Base-by-base conservation (phyloP, 2,888 invertebrate genomes). In the Dasysyrphus albostriatus region DNA sequence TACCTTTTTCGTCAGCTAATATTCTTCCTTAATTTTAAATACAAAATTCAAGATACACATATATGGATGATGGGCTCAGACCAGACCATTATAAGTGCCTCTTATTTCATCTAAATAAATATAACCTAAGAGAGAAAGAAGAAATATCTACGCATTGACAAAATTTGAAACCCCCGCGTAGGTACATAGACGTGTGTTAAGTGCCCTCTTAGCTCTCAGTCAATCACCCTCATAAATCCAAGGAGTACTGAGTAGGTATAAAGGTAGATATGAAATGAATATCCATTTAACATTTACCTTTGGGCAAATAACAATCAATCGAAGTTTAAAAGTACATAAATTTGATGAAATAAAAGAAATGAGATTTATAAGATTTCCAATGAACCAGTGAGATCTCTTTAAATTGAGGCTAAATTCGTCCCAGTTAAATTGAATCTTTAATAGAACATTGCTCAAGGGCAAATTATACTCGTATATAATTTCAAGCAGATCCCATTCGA, bases 231-330 rank as follows among this genome's bases (percentile, higher is more conserved):
- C 44, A 32, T 63, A 44, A 44, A 63, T 63, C 16, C 29, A 44
- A 32, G 10, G 6, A 44, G 29, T 9, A 29, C 24, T 24, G 24
- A 24, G 24, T n/a, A n/a, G n/a, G n/a, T 24, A 2, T 24, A 24
- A 3, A 7, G 4, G 12, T 24, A 37, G 16, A 29, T 29, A 39
- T 14, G 61, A 14, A 39, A 61, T 24, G n/a, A 29, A 63, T 29
- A 29, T 32, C 44, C 44, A 63, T 44, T 63, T 44, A 63, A 47
- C 44, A 63, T 44, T 63, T 44, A 63, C 44, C 63, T 63, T 63
- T 47, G 5, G 44, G 63, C 63, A 47, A n/a, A n/a, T 10, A 32
- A 44, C 5, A 63, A 63, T 63, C 44, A 63, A 63, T 63, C 44
- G 44, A 63, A 32, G 63, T 32, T 63, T 63, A 63, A 63, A 47